Conservation (phyloP, 2,797 vertebrate genomes). For the Sebastes variabilis region DNA sequence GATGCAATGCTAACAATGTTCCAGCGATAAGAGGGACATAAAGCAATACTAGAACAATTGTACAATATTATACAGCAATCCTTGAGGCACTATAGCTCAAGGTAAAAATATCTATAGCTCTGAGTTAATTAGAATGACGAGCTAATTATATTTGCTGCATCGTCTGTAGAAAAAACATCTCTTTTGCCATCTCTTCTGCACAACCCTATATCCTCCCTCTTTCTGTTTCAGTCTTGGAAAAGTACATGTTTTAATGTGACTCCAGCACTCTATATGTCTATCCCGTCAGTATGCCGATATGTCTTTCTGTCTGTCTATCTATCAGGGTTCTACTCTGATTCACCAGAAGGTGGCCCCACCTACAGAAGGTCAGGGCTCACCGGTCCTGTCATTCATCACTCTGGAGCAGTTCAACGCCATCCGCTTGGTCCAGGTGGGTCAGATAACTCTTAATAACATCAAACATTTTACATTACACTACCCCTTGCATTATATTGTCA, state of each 20-base stretch:
- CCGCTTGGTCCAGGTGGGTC: slow-evolving; percentile 87
- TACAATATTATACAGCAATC: not conserved
- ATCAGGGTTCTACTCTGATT: slow-evolving; percentile 91
- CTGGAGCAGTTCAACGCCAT: slow-evolving; percentile 93
- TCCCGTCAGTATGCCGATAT: not conserved
- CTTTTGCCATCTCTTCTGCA: not conserved
- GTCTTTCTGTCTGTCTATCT: slow-evolving; percentile 7
- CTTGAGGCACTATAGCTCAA: not conserved
- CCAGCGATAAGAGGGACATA: not conserved
- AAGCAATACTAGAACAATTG: not conserved
- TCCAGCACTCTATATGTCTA: not conserved
- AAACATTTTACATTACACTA: not conserved
- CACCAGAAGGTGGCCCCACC: slow-evolving; percentile 92
- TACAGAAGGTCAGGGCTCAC: slow-evolving; percentile 87
- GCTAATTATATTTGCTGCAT: not conserved
- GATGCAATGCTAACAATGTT: not conserved
- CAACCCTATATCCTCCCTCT: accelerated
- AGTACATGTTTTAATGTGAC: not conserved
- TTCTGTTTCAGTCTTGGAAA: not conserved
- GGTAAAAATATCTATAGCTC: not conserved
- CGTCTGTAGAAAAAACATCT: not conserved
- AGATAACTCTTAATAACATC: not conserved
- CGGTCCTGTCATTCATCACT: slow-evolving; percentile 88
- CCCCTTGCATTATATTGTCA: not conserved
- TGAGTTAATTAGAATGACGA: not conserved